Conservation (phyloP, 1,140 invertebrate genomes). For the Drosophila serrata region DNA sequence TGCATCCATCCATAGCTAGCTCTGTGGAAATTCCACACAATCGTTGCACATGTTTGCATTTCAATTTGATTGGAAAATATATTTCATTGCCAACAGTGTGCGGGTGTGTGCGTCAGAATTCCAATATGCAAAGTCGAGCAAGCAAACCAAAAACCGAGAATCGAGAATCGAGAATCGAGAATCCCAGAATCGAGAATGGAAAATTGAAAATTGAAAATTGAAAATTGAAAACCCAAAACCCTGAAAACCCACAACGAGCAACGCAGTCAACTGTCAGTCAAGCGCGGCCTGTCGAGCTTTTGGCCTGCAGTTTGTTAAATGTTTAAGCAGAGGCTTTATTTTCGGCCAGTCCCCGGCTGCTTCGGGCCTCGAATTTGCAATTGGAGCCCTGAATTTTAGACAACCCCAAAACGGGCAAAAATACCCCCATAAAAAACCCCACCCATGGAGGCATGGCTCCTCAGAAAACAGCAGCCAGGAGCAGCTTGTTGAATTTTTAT, state of each 20-base stretch:
- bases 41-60: slow-evolving; percentile 76
- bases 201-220: slow-evolving; percentile 12
- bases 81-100: slow-evolving; percentile 58
- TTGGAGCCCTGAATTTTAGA: slow-evolving; percentile 20
- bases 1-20: slow-evolving; percentile 12
- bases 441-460: slow-evolving; percentile 49
- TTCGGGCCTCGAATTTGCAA: slow-evolving; percentile 37
- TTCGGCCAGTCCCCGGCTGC: slow-evolving; percentile 36
- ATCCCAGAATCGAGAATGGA: slow-evolving; percentile 3
- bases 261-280: slow-evolving; percentile 76
- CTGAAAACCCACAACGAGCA: slow-evolving; percentile 33
- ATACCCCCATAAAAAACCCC: slow-evolving; percentile 34
- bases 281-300: slow-evolving; percentile 75
- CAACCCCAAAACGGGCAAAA: background rate
- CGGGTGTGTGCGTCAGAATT: slow-evolving; percentile 56
- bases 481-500: slow-evolving; percentile 77
- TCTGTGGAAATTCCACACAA: slow-evolving; percentile 38
- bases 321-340: slow-evolving; percentile 76
- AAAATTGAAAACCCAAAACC: slow-evolving; percentile 17
- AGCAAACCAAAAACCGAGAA: slow-evolving; percentile 22
- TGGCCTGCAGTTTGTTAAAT: slow-evolving; percentile 81
- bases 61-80: slow-evolving; percentile 82
- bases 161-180: background rate
- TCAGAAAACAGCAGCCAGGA: slow-evolving; percentile 25
- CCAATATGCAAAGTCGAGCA: slow-evolving; percentile 61